A percentile compares a stretch with the other conserved stretches of the same genome.
These are phyloP conservation scores for Cerastis leucographa DNA, from an alignment of 2,888 invertebrate genomes.

Conservation along the genomic window DNA sequence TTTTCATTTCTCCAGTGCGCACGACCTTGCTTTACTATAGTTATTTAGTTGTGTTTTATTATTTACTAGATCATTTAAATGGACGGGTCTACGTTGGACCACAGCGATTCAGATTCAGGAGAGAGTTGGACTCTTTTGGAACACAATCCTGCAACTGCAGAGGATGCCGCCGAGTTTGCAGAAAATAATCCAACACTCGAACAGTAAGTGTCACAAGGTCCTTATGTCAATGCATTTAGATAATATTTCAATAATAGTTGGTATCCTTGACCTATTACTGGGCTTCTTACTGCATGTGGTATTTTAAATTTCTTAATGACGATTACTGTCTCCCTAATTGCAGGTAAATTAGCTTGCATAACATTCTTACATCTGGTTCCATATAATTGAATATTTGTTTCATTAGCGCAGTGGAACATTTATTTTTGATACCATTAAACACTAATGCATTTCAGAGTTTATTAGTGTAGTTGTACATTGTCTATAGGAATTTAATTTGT, in stretches of 20 bases:
- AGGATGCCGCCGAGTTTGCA: conserved; percentile 75
- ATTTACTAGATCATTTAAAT: conserved; percentile 73
- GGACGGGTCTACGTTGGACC: conserved; percentile 83
- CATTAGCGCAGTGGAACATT: not conserved
- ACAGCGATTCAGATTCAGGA: conserved; percentile 89
- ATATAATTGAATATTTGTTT: conserved; percentile 22
- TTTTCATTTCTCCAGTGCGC: conserved; percentile 40
- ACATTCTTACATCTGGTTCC: not conserved
- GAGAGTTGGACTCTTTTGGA: conserved; percentile 89
- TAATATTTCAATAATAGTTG: conserved; percentile 18
- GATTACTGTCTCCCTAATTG: not conserved
- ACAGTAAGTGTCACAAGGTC: conserved; percentile 70
- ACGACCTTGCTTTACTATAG: conserved; percentile 28
- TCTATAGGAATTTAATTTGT: conserved; percentile 36
- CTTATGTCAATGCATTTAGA: not conserved
- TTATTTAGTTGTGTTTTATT: conserved; percentile 32
- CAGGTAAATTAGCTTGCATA: conserved; percentile 10
- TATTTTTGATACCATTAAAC: not conserved
- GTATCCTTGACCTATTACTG: conserved; percentile 43
- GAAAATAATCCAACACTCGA: conserved; percentile 66
- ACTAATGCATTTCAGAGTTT: not conserved
- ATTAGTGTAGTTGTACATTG: conserved; percentile 7
- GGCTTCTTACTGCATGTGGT: conserved; percentile 9
- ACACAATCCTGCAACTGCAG: conserved; percentile 73
- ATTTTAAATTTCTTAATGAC: conserved; percentile 17